phyloP scores from a whole-genome alignment of 2,797 vertebrate species.

The Coregonus ussuriensis region DNA sequence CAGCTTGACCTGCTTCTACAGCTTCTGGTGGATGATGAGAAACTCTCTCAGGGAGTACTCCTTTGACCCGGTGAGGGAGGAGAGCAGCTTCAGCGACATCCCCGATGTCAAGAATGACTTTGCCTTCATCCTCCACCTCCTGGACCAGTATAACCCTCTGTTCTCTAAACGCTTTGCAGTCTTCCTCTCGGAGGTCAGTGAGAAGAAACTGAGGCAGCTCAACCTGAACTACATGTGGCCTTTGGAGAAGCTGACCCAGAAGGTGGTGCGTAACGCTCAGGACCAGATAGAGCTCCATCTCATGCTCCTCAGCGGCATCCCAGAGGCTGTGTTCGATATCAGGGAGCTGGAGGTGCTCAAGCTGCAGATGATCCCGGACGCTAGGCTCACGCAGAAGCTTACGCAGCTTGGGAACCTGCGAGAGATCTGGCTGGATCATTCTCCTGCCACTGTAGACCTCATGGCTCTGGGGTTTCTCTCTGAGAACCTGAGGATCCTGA shows the following conservation, averaged over 20 bases:
- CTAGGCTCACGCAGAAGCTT: conserved; percentile 82
- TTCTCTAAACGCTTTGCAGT: conserved; percentile 83
- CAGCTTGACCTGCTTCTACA: conserved; percentile 82
- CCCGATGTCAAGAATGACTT: conserved; percentile 85
- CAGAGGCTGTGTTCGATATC: conserved; percentile 82
- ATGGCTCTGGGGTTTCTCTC: conserved; percentile 81
- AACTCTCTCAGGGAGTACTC: conserved; percentile 82
- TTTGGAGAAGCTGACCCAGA: conserved; percentile 82
- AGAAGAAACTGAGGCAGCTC: conserved; percentile 81
- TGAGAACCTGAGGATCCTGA: conserved; percentile 81
- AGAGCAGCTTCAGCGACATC: conserved; percentile 85
- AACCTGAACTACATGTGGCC: conserved; percentile 86
- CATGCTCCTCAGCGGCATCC: conserved; percentile 85
- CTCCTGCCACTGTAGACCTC: conserved; percentile 81
- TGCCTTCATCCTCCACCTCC: conserved; percentile 83
- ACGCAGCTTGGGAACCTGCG: conserved; percentile 79
- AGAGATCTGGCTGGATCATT: conserved; percentile 84
- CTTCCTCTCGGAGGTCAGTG: conserved; percentile 82
- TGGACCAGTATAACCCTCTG: conserved; percentile 82
- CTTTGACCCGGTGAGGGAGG: conserved; percentile 82
- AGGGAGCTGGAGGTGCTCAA: conserved; percentile 81
- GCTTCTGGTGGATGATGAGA: conserved; percentile 82
- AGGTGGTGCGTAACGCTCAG: conserved; percentile 82
- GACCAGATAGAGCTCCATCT: conserved; percentile 83
- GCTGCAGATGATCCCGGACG: conserved; percentile 81